Evolutionary conservation across 2,888 invertebrate genomes (phyloP).

Genomic region (Morpho helenor): DNA sequence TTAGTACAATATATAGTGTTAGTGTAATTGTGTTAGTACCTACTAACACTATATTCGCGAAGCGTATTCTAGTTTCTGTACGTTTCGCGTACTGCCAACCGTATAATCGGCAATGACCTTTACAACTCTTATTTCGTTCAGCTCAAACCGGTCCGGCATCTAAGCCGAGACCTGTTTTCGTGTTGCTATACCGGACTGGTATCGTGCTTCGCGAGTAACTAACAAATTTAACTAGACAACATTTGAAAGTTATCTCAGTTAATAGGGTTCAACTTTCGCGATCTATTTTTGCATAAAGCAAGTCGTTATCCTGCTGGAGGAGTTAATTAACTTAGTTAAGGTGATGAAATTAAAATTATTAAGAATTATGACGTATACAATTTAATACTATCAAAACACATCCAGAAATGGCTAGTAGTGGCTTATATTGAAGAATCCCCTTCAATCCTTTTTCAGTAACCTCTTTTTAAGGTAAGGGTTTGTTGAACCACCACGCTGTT

Average conservation of each 20-base stretch:
- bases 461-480: too few relatives aligned
- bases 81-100: slow-evolving; percentile 16
- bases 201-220: slow-evolving; percentile 27
- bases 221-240: slow-evolving; percentile 26
- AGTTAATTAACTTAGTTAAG: too few relatives aligned
- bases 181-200: slow-evolving; percentile 31
- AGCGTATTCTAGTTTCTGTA: slow-evolving; percentile 13
- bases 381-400: too few relatives aligned
- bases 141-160: slow-evolving; percentile 37
- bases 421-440: too few relatives aligned
- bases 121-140: slow-evolving; percentile 41
- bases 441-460: too few relatives aligned
- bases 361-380: too few relatives aligned
- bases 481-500: too few relatives aligned
- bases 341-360: too few relatives aligned
- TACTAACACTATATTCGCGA: background rate
- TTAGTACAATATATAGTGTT: too few relatives aligned
- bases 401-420: too few relatives aligned
- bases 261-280: background rate
- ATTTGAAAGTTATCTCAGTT: background rate
- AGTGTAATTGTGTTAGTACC: too few relatives aligned
- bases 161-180: slow-evolving; percentile 33
- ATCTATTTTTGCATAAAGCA: background rate
- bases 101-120: slow-evolving; percentile 43
- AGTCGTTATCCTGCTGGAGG: background rate